Base-by-base conservation (phyloP, 2,888 invertebrate species). In the Conomelus anceps region DNA sequence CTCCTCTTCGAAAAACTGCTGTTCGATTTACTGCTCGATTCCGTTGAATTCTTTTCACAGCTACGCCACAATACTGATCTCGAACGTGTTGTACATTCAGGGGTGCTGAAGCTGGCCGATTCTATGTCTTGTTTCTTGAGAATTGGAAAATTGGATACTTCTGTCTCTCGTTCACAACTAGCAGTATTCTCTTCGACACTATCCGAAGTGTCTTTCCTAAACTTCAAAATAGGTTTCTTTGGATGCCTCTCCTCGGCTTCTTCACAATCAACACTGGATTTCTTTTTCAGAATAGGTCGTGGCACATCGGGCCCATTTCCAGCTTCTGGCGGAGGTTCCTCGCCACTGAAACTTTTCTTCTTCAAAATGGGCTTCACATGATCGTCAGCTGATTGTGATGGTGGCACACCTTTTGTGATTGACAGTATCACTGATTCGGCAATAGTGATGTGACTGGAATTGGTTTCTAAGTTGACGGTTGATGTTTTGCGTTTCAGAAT, bases 211-310 rank as follows among this genome's bases (percentile, higher is more conserved):
- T 94, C 92, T 95, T 96, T 91, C 95, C 96, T 95, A 87, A 95
- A 95, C 93, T 97, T 98, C 85, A 98, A 93, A 91, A 98, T 98
- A 29, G 97, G 97, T 92, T 95, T 95, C 92, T 95, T 96, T 0
- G 96, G 96, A 91, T 95, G 94, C 88, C 96, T 96, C 91, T 96
- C 97, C 87, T 96, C 96, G 92, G 90, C 90, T 23, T 92, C 92
- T 89, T 94, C 94, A 89, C 93, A 93, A 86, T 92, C 92, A 0
- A 90, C 90, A 29, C 90, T 96, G 0, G 96, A 96, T 93, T 98
- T 98, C 94, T 98, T 98, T 93, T 98, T 98, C 84, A 98, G 93
- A 92, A 98, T 98, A 3, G 98, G 98, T 93, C 93, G 93, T 0
- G 94, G 94, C 91, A 91, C 93, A 17, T 91, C 91, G 41, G 89